phyloP scores from a whole-genome alignment of 1,140 invertebrate species.

The Drosophila serrata region DNA sequence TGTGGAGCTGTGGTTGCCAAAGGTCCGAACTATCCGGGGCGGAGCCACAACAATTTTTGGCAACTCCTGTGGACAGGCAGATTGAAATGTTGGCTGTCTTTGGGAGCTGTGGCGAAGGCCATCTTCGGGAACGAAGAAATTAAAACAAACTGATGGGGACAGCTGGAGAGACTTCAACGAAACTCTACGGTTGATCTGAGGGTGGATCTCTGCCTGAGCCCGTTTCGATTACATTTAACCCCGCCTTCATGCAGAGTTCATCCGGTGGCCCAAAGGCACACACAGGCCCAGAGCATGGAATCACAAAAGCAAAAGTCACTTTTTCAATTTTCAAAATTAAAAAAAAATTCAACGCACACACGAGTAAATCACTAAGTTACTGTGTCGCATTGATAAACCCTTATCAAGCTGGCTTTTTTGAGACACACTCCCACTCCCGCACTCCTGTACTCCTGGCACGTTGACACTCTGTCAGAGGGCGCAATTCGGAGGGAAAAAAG shows the following conservation, averaged over 20 bases:
- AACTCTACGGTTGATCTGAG: neutral
- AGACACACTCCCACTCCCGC: constrained; percentile 16
- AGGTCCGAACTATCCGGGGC: neutral
- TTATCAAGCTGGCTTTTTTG: constrained; percentile 74
- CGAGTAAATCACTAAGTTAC: constrained; percentile 84
- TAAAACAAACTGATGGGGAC: constrained; percentile 40
- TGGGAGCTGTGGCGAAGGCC: constrained; percentile 14
- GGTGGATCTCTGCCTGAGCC: neutral
- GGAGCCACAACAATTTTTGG: constrained; percentile 53
- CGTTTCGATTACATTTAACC: constrained; percentile 42
- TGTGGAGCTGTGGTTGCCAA: neutral
- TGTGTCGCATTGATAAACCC: constrained; percentile 84
- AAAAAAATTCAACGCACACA: constrained; percentile 77
- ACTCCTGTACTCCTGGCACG: constrained; percentile 36
- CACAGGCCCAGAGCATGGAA: constrained; percentile 35
- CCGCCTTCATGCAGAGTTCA: neutral
- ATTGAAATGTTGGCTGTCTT: constrained; percentile 46
- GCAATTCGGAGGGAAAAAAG: constrained; percentile 56
- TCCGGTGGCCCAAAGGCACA: neutral
- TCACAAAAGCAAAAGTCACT: constrained; percentile 83
- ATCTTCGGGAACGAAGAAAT: constrained; percentile 46
- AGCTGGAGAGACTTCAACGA: neutral
- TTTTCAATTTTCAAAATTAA: constrained; percentile 84
- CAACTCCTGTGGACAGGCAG: constrained; percentile 52
- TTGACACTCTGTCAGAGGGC: constrained; percentile 79